Evolutionary conservation across 2,797 vertebrate genomes (phyloP).

Genomic region (Pseudochaenichthys georgianus): DNA sequence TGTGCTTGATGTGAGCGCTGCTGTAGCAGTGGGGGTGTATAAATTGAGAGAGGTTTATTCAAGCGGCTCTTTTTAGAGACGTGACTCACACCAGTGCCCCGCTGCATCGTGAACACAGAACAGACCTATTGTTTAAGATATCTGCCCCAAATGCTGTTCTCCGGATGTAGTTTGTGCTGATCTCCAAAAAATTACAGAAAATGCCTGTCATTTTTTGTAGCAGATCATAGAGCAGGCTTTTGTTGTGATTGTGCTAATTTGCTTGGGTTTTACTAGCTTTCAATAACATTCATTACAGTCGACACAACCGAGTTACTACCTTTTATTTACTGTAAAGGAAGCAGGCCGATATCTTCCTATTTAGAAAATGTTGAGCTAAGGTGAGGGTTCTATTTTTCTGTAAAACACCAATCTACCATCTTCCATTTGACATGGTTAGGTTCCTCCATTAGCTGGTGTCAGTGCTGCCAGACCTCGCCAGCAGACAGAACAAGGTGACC

Average conservation of each 20-base stretch:
- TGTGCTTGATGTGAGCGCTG: slow-evolving; percentile 69
- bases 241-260: slow-evolving; percentile 38
- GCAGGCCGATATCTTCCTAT: background rate
- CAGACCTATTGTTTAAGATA: slow-evolving; percentile 65
- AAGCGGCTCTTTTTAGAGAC: slow-evolving; percentile 76
- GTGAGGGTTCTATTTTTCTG: background rate
- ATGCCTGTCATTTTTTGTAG: slow-evolving; percentile 38
- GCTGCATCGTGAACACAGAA: slow-evolving; percentile 64
- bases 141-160: slow-evolving; percentile 62
- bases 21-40: slow-evolving; percentile 78
- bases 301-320: background rate
- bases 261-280: slow-evolving; percentile 15
- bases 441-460: slow-evolving; percentile 44
- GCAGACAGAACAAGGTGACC: slow-evolving; percentile 76
- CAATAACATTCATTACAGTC: background rate
- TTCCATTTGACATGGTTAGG: slow-evolving; percentile 30
- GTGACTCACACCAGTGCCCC: slow-evolving; percentile 76
- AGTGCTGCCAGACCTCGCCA: slow-evolving; percentile 38
- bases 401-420: slow-evolving; percentile 5
- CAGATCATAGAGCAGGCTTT: slow-evolving; percentile 28
- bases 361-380: background rate
- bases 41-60: slow-evolving; percentile 78
- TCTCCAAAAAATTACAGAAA: slow-evolving; percentile 29
- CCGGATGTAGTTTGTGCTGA: slow-evolving; percentile 39
- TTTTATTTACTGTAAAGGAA: background rate